phyloP scores from a whole-genome alignment of 35 echinoderm and acorn worm genomes.

The Ptychodera flava region DNA sequence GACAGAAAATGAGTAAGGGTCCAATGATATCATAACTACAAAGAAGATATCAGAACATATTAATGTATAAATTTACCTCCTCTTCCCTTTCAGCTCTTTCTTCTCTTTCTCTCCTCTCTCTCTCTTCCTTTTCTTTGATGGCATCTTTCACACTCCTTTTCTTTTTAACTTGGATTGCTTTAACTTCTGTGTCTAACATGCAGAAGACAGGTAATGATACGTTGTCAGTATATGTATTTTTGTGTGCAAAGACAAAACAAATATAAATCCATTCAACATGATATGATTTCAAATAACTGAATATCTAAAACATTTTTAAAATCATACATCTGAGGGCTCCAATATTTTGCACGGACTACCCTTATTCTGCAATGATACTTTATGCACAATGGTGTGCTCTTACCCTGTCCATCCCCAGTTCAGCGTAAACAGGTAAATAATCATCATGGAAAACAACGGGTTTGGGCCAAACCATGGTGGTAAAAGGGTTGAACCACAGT shows the following conservation, averaged over 20 bases:
- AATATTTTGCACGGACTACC: not conserved
- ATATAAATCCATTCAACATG: not conserved
- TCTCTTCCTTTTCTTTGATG: not conserved
- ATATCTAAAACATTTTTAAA: no score
- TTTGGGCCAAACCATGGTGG: no score
- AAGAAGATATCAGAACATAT: not conserved
- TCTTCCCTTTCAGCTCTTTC: not conserved
- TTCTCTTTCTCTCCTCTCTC: not conserved
- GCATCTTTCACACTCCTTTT: not conserved
- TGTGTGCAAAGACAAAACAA: not conserved
- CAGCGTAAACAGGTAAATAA: no score
- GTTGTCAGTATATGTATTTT: no score
- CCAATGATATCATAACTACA: not conserved
- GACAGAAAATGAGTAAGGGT: not conserved
- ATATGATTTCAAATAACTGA: not conserved
- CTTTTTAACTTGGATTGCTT: not conserved
- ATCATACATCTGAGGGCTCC: not conserved
- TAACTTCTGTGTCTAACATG: not conserved
- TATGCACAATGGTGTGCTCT: no score
- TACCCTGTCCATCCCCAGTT: no score
- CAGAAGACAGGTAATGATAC: no score
- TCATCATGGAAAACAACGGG: no score
- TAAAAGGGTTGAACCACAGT: no score
- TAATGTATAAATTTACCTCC: not conserved
- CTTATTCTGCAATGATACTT: no score